Percentiles rank a stretch among this genome's conserved stretches.
These are phyloP conservation scores for Calycopis cecrops DNA, from an alignment of 1,140 invertebrate genomes.

Conservation along the genomic window DNA sequence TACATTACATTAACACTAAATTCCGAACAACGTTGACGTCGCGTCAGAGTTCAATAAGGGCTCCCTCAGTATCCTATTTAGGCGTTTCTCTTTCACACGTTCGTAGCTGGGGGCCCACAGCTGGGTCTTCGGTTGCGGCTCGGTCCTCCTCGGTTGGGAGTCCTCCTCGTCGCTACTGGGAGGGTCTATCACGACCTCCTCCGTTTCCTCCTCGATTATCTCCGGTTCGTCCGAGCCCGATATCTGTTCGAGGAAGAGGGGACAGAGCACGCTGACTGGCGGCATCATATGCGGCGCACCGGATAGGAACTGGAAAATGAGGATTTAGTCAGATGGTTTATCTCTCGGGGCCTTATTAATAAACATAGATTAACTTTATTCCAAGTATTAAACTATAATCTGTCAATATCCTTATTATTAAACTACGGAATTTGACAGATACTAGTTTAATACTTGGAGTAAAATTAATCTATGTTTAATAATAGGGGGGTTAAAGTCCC, in stretches of 20 bases:
- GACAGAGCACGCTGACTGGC: constrained; percentile 57
- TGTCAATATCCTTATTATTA: no score
- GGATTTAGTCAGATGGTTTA: constrained; percentile 8
- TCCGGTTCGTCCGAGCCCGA: constrained; percentile 43
- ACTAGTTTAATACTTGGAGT: no score
- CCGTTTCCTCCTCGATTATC: constrained; percentile 29
- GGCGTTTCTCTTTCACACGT: constrained; percentile 50
- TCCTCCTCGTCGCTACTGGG: constrained; percentile 49
- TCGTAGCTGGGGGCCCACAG: constrained; percentile 58
- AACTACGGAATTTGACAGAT: no score
- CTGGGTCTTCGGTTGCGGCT: constrained; percentile 30
- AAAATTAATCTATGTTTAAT: no score
- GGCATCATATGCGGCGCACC: constrained; percentile 65
- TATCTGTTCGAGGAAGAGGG: constrained; percentile 60
- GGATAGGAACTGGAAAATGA: constrained; percentile 59
- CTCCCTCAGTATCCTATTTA: constrained; percentile 52
- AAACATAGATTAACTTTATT: no score
- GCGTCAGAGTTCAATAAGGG: constrained; percentile 43
- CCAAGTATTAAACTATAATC: no score
- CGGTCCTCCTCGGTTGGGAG: constrained; percentile 21
- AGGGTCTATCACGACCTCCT: constrained; percentile 31
- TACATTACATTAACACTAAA: constrained; percentile 13
- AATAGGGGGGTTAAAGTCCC: no score
- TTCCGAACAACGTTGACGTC: constrained; percentile 34
- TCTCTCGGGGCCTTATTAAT: constrained; percentile 11